Conservation (phyloP, 2,113 vertebrate species). For the Seriola dumerili region DNA sequence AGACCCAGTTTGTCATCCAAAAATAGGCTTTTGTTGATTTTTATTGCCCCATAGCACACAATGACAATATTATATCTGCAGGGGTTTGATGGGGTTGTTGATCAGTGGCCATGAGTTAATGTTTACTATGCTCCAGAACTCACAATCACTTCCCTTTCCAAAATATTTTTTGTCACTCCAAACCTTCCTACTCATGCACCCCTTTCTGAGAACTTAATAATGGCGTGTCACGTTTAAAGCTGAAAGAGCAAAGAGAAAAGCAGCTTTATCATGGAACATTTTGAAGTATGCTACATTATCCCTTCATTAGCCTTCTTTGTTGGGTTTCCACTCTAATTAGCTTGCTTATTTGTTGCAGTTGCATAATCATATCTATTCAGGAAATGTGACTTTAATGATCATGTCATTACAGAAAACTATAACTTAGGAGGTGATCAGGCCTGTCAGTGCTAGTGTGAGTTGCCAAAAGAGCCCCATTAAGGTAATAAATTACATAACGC, state of each 20-base stretch:
- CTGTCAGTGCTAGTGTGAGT: conserved; percentile 40
- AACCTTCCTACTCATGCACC: neutral
- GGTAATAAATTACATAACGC: conserved; percentile 44
- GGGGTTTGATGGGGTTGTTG: conserved; percentile 27
- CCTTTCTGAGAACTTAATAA: conserved; percentile 15
- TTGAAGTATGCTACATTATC: conserved; percentile 23
- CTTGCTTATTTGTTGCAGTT: conserved; percentile 37
- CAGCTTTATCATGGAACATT: conserved; percentile 3
- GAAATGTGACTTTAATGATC: conserved; percentile 62
- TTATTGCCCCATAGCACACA: conserved; percentile 2
- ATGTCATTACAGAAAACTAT: conserved; percentile 46
- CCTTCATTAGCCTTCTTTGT: conserved; percentile 43
- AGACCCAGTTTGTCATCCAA: conserved; percentile 11
- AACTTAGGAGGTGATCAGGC: conserved; percentile 53
- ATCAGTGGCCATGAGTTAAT: conserved; percentile 37
- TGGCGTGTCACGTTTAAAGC: conserved; percentile 34
- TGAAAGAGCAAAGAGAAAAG: conserved; percentile 29
- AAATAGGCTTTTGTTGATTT: neutral
- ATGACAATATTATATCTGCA: conserved; percentile 23
- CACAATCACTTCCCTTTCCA: neutral
- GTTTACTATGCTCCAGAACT: neutral
- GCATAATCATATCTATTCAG: conserved; percentile 42
- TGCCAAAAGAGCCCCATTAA: conserved; percentile 52
- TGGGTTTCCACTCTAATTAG: conserved; percentile 56
- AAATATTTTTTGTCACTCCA: conserved; percentile 4